Evolutionary conservation across 1,140 invertebrate genomes (phyloP), one percentile per base, ranked within the genome.

Genomic region (Lasaia peninsularis): DNA sequence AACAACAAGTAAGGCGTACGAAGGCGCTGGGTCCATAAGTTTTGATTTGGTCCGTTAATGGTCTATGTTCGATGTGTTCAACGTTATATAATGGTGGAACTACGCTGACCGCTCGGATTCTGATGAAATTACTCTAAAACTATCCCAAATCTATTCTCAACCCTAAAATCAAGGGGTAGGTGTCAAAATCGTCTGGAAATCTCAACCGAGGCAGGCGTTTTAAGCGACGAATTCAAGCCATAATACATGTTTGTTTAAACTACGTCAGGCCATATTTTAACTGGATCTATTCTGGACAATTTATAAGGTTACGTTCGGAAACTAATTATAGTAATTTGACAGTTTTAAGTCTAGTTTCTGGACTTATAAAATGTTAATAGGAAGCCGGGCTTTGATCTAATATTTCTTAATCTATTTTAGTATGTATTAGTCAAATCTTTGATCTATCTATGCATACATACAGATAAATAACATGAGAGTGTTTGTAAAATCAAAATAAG

Each of bases 31-130:
- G 68, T 70, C 66, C 70, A 75, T 78, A 78, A 78, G 70, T 78
- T 62, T 63, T 74, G 71, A 78, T 75, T 78, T 72, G 60, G 59
- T 64, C 56, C 56, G 55, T 65, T 77, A 77, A 77, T 74, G 64
- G 68, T 31, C 60, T 64, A 62, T 64, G 65, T 75, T 69, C 63
- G 60, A 62, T 64, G 63, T 62, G 28, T 56, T 52, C 62, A 37
- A 50, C 50, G 65, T 69, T 72, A 62, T 62, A 62, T 52, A 61
- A 62, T 28, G 34, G 49, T 44, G 16, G 21, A 63, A 63, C 52
- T 58, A 53, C 32, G 37, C 37, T 55, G 52, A 31, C 60, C 60
- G 60, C 35, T 54, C 33, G 35, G 35, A 49, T 48, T 31, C 55
- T 62, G 54, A 62, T 62, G 54, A 35, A 62, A 57, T 62, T 62